Conservation (phyloP, 2,888 invertebrate species). For the Megastigmus dorsalis region DNA sequence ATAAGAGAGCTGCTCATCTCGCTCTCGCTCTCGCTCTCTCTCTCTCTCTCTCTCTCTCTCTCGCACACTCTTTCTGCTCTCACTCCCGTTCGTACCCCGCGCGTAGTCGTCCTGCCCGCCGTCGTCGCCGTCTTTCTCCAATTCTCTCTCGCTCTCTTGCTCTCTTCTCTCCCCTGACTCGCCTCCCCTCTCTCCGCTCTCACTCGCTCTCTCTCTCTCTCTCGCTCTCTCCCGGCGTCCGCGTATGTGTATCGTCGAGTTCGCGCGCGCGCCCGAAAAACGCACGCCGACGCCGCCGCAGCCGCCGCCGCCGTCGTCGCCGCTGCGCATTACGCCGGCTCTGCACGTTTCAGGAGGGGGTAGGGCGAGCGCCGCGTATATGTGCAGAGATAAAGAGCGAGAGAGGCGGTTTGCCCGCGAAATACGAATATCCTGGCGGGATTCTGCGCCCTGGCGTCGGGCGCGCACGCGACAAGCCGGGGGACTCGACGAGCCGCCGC, state of each 20-base stretch:
- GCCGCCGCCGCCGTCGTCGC: conserved; percentile 11
- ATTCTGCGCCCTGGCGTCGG: conserved; percentile 46
- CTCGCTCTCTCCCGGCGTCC: background rate
- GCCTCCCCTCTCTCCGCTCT: conserved; percentile 22
- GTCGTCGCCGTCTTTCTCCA: conserved; percentile 42
- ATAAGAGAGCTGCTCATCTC: conserved; percentile 23
- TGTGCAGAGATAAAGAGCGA: conserved; percentile 42
- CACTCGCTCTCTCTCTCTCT: conserved; percentile 4
- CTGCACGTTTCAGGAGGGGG: background rate
- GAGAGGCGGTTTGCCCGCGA: conserved; percentile 51
- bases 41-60: conserved; percentile 25
- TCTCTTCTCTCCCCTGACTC: conserved; percentile 31
- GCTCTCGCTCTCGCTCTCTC: background rate
- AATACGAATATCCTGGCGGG: conserved; percentile 48
- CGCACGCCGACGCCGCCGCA: conserved; percentile 31
- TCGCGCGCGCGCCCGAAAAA: conserved; percentile 20
- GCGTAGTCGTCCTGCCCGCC: conserved; percentile 42
- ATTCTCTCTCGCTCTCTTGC: conserved; percentile 20
- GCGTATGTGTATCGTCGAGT: conserved; percentile 5
- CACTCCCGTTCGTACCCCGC: background rate
- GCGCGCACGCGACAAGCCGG: conserved; percentile 23
- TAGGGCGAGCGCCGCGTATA: conserved; percentile 40
- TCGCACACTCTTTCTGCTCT: conserved; percentile 11
- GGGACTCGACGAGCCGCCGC: too few relatives aligned
- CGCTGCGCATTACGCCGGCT: too few relatives aligned